Percentiles rank a stretch among this genome's conserved stretches.
phyloP scores from a whole-genome alignment of 2,113 vertebrate species.

The Zosterops pallidus region DNA sequence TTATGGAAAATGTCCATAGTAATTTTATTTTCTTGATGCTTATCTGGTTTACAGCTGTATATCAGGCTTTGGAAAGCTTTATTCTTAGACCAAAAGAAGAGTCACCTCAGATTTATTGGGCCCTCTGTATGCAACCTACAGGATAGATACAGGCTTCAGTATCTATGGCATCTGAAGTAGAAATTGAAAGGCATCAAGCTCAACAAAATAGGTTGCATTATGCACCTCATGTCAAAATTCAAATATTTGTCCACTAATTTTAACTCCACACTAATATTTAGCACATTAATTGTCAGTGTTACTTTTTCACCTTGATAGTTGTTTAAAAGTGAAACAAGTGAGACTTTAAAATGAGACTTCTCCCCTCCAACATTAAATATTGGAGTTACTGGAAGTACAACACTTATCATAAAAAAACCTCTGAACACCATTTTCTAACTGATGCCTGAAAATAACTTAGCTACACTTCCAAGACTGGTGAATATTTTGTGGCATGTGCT shows the following conservation, averaged over 20 bases:
- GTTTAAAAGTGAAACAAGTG: not conserved
- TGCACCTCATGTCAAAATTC: not conserved
- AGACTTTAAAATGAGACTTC: not conserved
- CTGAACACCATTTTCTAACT: not conserved
- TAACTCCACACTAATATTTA: not conserved
- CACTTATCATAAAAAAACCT: not conserved
- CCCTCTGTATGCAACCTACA: not conserved
- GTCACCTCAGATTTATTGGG: not conserved
- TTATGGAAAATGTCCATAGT: not conserved
- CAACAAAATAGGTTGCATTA: not conserved
- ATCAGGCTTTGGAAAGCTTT: not conserved
- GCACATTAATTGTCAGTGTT: not conserved
- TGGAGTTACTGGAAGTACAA: not conserved
- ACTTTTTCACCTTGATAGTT: not conserved
- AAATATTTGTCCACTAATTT: not conserved
- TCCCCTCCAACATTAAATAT: not conserved
- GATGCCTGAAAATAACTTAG: not conserved
- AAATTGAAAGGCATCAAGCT: conserved; percentile 4
- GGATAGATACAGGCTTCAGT: not conserved
- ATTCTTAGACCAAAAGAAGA: not conserved
- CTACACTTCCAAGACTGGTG: not conserved
- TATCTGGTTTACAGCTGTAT: not conserved
- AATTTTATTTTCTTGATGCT: not conserved
- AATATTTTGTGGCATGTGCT: fast-evolving
- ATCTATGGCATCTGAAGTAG: not conserved